These are phyloP conservation scores for Actinia equina DNA, from an alignment of 64 coral and sea anemone genomes.

Conservation along the genomic window DNA sequence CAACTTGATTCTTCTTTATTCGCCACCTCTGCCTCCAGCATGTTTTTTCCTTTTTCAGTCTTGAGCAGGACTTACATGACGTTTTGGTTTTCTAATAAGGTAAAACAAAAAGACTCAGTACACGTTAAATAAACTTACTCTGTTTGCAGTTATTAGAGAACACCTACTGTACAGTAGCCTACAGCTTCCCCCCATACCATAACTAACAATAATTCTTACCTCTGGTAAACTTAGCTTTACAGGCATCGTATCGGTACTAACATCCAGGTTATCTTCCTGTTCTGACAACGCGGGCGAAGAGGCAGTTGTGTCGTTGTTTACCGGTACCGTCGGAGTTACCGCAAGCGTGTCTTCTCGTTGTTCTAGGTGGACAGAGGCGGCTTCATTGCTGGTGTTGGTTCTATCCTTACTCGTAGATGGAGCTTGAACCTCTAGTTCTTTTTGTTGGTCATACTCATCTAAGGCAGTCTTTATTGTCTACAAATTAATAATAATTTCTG, in stretches of 20 bases:
- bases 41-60: neutral
- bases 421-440: neutral
- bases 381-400: neutral
- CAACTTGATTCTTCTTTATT: neutral
- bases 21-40: slow-evolving; percentile 1
- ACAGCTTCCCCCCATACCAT: neutral
- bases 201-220: neutral
- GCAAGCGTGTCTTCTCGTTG: neutral
- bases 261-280: neutral
- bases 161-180: neutral
- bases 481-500: neutral
- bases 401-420: neutral
- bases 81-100: slow-evolving; percentile 4
- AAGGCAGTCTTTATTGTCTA: neutral
- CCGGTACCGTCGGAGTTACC: too few species aligned
- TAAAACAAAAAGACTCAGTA: neutral
- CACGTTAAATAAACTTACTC: neutral
- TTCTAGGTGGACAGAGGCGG: neutral
- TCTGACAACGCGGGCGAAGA: neutral
- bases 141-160: neutral
- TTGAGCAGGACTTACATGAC: neutral
- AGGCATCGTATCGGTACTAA: neutral
- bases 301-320: neutral
- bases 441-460: neutral
- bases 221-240: neutral